phyloP scores from a whole-genome alignment of 2,797 vertebrate genomes.

The Acropternis orthonyx region DNA sequence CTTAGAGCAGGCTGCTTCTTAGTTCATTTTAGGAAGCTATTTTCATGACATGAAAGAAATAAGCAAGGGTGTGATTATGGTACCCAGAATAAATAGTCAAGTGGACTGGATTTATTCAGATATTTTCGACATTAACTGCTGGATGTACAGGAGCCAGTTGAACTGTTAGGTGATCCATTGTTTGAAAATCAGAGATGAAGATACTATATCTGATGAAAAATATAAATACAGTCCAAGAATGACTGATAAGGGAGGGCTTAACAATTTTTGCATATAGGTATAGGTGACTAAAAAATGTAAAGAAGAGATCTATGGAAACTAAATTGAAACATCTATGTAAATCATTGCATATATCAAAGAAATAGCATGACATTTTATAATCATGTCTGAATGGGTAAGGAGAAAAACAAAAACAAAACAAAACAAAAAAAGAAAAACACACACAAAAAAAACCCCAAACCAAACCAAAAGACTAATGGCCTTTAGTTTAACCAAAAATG shows the following conservation, averaged over 20 bases:
- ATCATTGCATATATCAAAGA: not conserved
- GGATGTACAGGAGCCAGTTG: not conserved
- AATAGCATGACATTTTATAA: not conserved
- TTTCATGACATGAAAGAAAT: not conserved
- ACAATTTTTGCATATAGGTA: not conserved
- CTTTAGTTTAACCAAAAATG: not conserved
- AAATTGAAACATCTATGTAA: not conserved
- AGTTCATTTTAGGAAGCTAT: not conserved
- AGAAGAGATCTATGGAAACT: not conserved
- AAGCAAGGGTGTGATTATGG: not conserved
- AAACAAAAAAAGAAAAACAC: rapidly evolving
- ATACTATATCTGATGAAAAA: not conserved
- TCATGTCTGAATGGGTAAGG: not conserved
- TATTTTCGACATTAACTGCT: not conserved
- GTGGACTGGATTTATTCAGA: not conserved
- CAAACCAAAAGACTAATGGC: too few species aligned
- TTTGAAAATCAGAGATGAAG: not conserved
- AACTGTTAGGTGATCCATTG: not conserved
- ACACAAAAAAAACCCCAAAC: too few species aligned
- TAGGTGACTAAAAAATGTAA: not conserved
- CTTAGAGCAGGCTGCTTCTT: not conserved
- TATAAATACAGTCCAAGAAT: not conserved
- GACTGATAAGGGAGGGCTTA: not conserved
- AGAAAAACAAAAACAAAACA: not conserved
- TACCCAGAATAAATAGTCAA: not conserved